phyloP scores from a whole-genome alignment of 1,140 invertebrate genomes.

The Marisa cornuarietis region DNA sequence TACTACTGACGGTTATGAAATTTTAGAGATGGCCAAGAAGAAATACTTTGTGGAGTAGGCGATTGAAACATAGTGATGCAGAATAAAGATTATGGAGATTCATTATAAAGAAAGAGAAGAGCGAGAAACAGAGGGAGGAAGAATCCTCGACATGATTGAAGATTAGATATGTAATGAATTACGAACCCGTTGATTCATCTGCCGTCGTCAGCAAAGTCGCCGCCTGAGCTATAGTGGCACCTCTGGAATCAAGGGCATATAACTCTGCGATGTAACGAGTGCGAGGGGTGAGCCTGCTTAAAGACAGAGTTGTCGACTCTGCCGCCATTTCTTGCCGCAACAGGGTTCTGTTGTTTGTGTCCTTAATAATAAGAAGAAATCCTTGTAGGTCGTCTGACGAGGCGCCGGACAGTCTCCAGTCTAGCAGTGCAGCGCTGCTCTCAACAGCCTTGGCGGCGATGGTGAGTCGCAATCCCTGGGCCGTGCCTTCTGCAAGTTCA shows the following conservation, averaged over 20 bases:
- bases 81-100: background rate
- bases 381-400: background rate
- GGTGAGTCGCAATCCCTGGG: background rate
- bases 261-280: constrained; percentile 7
- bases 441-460: constrained; percentile 1
- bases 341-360: background rate
- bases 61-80: background rate
- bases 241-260: constrained; percentile 12
- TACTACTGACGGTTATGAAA: too few species aligned
- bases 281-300: constrained; percentile 9
- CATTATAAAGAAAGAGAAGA: background rate
- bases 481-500: too few species aligned
- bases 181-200: background rate
- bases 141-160: background rate
- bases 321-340: constrained; percentile 19
- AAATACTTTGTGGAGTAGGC: background rate
- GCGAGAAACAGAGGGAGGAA: background rate
- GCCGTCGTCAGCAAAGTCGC: constrained; percentile 2
- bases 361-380: constrained; percentile 6
- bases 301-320: constrained; percentile 9
- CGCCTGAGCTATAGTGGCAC: background rate
- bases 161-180: background rate
- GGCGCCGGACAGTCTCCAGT: constrained; percentile 16
- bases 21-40: background rate
- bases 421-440: background rate